Conservation (phyloP, 2,888 invertebrate genomes). For the Heliconius ismenius region DNA sequence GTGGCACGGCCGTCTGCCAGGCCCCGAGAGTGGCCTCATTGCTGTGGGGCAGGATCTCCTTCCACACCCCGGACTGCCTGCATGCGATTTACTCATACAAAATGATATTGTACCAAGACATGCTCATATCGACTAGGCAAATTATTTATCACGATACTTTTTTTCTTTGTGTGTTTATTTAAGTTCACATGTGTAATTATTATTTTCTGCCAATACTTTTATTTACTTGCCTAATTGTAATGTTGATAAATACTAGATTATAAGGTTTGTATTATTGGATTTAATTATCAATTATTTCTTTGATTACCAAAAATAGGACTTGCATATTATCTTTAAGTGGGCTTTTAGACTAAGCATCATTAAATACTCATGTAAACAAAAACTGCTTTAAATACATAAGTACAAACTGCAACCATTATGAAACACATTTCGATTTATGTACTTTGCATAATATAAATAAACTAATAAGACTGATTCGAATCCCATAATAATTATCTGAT, state of each 20-base stretch:
- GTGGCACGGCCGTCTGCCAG: conserved; percentile 86
- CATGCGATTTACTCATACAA: conserved; percentile 89
- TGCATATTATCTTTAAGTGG: conserved; percentile 5
- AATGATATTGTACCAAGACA: conserved; percentile 88
- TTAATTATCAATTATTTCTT: not conserved
- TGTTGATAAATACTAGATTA: conserved; percentile 9
- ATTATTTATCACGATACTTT: conserved; percentile 11
- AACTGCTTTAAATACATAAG: conserved; percentile 16
- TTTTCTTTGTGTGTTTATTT: conserved; percentile 37
- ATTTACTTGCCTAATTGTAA: not conserved
- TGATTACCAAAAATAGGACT: not conserved
- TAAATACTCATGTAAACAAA: conserved; percentile 36
- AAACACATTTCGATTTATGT: conserved; percentile 20
- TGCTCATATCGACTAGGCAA: conserved; percentile 86
- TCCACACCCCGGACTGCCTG: conserved; percentile 84
- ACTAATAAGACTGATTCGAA: conserved; percentile 42
- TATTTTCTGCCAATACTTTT: conserved; percentile 13
- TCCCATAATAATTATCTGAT: conserved; percentile 37
- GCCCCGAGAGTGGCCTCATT: conserved; percentile 83
- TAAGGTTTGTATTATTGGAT: conserved; percentile 15
- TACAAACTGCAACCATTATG: conserved; percentile 23
- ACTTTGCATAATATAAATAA: conserved; percentile 32
- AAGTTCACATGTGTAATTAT: conserved; percentile 6
- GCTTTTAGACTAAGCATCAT: conserved; percentile 26
- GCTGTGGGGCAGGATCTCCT: conserved; percentile 87